Percentiles rank a stretch among this genome's conserved stretches.
Conservation (phyloP, 92 coral and sea anemone species). For the Montipora capitata region DNA sequence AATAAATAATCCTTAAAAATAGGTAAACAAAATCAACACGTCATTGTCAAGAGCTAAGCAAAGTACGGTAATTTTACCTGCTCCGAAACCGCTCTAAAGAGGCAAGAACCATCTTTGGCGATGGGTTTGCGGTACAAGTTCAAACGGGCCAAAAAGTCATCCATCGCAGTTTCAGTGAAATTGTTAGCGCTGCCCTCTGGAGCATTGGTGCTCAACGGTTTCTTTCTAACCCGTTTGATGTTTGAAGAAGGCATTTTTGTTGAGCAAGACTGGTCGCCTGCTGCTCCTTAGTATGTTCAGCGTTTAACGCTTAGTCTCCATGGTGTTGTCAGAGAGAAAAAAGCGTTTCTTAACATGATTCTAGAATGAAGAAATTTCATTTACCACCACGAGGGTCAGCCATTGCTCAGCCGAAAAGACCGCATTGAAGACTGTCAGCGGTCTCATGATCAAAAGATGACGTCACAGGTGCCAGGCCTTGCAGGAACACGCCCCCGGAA, state of each 20-base stretch:
- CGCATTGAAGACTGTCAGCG: conserved; percentile 76
- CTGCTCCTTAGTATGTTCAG: conserved; percentile 28
- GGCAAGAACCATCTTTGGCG: conserved; percentile 99
- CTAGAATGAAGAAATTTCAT: conserved; percentile 58
- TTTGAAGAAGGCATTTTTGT: conserved; percentile 84
- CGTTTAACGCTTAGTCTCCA: conserved; percentile 64
- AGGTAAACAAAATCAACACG: not conserved
- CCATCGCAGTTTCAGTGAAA: conserved; percentile 96
- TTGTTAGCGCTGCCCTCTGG: conserved; percentile 76
- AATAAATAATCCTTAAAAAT: not conserved
- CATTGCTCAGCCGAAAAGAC: conserved; percentile 80
- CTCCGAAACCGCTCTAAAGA: conserved; percentile 99
- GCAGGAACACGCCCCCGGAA: conserved; percentile 22
- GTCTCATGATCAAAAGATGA: conserved; percentile 45
- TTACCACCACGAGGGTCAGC: conserved; percentile 91
- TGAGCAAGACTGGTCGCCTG: conserved; percentile 56
- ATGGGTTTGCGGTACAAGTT: conserved; percentile 95
- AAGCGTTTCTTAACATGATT: conserved; percentile 61
- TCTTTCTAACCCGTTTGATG: conserved; percentile 84
- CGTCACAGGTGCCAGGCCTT: conserved; percentile 56
- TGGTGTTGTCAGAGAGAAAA: conserved; percentile 56
- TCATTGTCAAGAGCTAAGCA: not conserved
- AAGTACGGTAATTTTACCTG: conserved; percentile 79
- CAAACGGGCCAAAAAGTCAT: conserved; percentile 79
- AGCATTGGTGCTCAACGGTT: conserved; percentile 70